These are phyloP conservation scores for Phrynocephalus guinanensis DNA, from an alignment of 2,797 vertebrate species.

Conservation along the genomic window DNA sequence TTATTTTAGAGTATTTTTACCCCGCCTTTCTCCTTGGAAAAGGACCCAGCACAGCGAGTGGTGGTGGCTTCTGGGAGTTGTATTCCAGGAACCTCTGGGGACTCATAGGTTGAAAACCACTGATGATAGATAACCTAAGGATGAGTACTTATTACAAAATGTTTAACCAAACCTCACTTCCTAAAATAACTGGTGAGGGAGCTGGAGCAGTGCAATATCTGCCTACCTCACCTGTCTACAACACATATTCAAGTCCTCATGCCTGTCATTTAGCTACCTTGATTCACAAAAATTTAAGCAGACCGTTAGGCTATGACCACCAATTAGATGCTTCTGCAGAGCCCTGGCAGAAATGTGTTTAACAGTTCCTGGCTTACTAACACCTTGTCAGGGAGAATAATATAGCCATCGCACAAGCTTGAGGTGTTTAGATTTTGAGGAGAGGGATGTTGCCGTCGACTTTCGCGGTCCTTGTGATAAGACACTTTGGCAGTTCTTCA, in stretches of 20 bases:
- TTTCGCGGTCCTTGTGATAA: not conserved
- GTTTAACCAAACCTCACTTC: slow-evolving; percentile 58
- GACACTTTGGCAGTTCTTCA: not conserved
- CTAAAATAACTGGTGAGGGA: slow-evolving; percentile 54
- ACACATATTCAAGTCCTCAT: slow-evolving; percentile 59
- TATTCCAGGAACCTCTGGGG: too few relatives aligned
- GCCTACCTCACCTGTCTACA: slow-evolving; percentile 52
- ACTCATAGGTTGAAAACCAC: too few relatives aligned
- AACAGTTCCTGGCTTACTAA: slow-evolving; percentile 36
- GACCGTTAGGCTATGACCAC: slow-evolving; percentile 53
- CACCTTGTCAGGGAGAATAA: slow-evolving; percentile 48
- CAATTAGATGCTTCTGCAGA: slow-evolving; percentile 60
- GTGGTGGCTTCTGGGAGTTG: too few relatives aligned
- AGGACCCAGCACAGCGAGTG: too few relatives aligned
- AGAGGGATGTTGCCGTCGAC: not conserved
- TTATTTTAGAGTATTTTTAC: too few relatives aligned
- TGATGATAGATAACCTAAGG: not conserved
- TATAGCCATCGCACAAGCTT: slow-evolving; percentile 26
- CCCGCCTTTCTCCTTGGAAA: too few relatives aligned
- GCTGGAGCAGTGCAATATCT: slow-evolving; percentile 45
- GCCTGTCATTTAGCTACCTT: slow-evolving; percentile 66
- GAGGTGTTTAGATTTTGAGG: not conserved
- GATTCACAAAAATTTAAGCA: slow-evolving; percentile 69
- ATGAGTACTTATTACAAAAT: slow-evolving; percentile 32
- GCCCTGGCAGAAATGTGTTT: slow-evolving; percentile 48